Evolutionary conservation across 2,113 vertebrate species (phyloP).

Genomic region (Amphilophus citrinellus): DNA sequence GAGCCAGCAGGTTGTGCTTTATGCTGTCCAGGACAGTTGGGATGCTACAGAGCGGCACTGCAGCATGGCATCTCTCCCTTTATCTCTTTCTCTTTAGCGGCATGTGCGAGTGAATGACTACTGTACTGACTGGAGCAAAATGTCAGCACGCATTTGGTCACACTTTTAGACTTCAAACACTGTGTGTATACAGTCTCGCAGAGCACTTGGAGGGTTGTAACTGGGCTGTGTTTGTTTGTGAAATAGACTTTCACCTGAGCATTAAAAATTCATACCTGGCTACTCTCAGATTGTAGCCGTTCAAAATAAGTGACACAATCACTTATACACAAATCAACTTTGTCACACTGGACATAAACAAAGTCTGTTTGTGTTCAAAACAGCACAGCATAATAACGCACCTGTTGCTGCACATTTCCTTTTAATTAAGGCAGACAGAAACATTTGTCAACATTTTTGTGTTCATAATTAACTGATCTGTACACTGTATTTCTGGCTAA

Average conservation of each 20-base stretch:
- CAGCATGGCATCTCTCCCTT: slow-evolving; percentile 57
- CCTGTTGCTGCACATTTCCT: not conserved
- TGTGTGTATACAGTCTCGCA: not conserved
- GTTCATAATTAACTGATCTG: not conserved
- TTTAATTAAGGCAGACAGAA: not conserved
- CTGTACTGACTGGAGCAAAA: slow-evolving; percentile 32
- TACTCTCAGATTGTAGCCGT: slow-evolving; percentile 5
- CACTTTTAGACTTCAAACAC: not conserved
- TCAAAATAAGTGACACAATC: not conserved
- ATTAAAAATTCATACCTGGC: slow-evolving; percentile 53
- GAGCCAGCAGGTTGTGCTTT: slow-evolving; percentile 47
- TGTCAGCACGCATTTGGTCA: slow-evolving; percentile 31
- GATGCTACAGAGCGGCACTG: slow-evolving; percentile 64
- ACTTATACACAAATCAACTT: not conserved
- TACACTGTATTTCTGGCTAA: not conserved
- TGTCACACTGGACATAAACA: not conserved
- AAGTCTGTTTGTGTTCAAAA: not conserved
- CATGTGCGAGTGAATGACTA: slow-evolving; percentile 47
- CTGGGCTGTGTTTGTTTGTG: slow-evolving; percentile 41
- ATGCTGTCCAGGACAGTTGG: slow-evolving; percentile 65
- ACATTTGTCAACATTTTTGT: not conserved
- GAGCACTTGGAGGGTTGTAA: slow-evolving; percentile 12
- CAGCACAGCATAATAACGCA: not conserved
- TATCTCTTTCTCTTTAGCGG: not conserved
- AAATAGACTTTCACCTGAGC: slow-evolving; percentile 36